Conservation (phyloP, 2,113 vertebrate genomes). For the Psilopogon haemacephalus region DNA sequence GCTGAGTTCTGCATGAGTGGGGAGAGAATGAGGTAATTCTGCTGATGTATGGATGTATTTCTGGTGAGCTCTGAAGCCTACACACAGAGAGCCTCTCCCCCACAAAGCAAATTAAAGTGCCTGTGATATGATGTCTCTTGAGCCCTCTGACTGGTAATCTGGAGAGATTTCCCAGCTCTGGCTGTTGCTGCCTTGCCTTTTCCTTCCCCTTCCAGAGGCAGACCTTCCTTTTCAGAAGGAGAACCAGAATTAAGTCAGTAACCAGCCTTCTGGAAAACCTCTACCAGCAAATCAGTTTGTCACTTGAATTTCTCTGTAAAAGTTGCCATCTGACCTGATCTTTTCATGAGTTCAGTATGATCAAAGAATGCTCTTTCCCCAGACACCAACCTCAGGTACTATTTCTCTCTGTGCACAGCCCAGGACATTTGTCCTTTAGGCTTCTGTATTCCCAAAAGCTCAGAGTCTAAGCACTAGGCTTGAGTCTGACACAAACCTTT, state of each 20-base stretch:
- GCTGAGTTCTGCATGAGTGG: neutral
- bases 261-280: neutral
- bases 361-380: neutral
- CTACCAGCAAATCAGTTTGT: neutral
- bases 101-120: neutral
- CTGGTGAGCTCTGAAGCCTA: neutral
- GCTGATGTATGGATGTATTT: neutral
- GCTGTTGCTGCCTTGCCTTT: neutral
- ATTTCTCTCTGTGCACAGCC: neutral
- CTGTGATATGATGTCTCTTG: neutral
- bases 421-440: neutral
- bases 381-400: neutral
- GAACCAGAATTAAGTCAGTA: neutral
- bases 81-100: fast-evolving
- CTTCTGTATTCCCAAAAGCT: neutral
- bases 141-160: neutral
- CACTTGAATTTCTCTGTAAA: neutral
- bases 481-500: neutral
- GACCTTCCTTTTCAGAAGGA: neutral
- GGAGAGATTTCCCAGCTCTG: neutral
- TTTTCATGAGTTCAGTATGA: neutral
- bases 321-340: neutral
- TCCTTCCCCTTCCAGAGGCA: neutral
- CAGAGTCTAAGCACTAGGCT: neutral
- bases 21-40: neutral